These are phyloP conservation scores for Clistopyga incitator DNA, from an alignment of 2,888 invertebrate species.

Conservation along the genomic window DNA sequence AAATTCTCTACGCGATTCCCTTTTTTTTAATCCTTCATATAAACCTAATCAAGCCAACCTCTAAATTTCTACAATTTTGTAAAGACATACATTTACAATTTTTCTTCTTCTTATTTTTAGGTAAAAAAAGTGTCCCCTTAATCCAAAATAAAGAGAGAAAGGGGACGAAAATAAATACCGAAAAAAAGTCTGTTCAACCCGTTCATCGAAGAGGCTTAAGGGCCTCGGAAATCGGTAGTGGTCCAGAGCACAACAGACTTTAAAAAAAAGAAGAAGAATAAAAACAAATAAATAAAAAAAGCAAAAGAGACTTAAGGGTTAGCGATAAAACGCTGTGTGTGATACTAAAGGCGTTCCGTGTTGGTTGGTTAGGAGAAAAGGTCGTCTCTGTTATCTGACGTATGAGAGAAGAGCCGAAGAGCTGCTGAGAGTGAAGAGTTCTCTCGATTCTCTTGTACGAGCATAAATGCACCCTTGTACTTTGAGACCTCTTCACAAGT, in stretches of 20 bases:
- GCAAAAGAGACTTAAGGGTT: constrained; percentile 32
- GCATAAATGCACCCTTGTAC: constrained; percentile 72
- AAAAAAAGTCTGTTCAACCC: background rate
- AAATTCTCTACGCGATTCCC: too few relatives aligned
- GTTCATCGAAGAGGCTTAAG: constrained; percentile 26
- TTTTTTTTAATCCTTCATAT: too few relatives aligned
- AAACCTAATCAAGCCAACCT: too few relatives aligned
- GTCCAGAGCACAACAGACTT: constrained; percentile 64
- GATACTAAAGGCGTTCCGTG: constrained; percentile 63
- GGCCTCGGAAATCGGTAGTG: constrained; percentile 71
- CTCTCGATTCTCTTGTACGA: constrained; percentile 45
- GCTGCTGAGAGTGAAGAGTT: constrained; percentile 34
- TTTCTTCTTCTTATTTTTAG: too few relatives aligned
- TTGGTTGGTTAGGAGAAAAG: constrained; percentile 56
- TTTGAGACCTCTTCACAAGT: constrained; percentile 61
- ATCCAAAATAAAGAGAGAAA: constrained; percentile 42
- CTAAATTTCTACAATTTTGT: too few relatives aligned
- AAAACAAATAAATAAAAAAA: too few relatives aligned
- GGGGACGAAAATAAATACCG: background rate
- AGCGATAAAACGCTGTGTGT: constrained; percentile 58
- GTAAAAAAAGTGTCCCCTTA: constrained; percentile 2
- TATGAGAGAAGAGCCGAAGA: constrained; percentile 46
- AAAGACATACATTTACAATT: too few relatives aligned
- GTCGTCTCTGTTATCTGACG: constrained; percentile 59
- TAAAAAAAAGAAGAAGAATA: constrained; percentile 36